Percentiles rank a stretch among this genome's conserved stretches.
These are phyloP conservation scores for Catostomus latipinnis DNA, from an alignment of 2,797 vertebrate genomes.

Conservation along the genomic window DNA sequence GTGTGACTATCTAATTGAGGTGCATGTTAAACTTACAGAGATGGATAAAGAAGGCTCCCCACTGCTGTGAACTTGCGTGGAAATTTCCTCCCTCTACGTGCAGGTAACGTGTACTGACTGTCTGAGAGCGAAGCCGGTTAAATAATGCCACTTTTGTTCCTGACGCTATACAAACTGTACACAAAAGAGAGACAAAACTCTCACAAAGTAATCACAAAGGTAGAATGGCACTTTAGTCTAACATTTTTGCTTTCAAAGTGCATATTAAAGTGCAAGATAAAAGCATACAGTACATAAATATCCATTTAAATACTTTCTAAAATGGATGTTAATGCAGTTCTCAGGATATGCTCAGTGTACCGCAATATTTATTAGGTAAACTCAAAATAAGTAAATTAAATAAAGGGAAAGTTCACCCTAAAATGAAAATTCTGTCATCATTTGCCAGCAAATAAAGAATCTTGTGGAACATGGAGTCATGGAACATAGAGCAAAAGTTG, in stretches of 20 bases:
- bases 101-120: slow-evolving; percentile 97
- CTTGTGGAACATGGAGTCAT: too few species aligned
- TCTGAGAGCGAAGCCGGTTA: slow-evolving; percentile 97
- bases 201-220: slow-evolving; percentile 11
- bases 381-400: too few species aligned
- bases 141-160: slow-evolving; percentile 99
- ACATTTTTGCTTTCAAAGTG: neutral
- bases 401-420: too few species aligned
- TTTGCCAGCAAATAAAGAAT: too few species aligned
- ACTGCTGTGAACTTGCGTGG: slow-evolving; percentile 98
- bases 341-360: too few species aligned
- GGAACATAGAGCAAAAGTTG: too few species aligned
- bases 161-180: slow-evolving; percentile 95
- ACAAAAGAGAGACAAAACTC: slow-evolving; percentile 11
- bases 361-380: too few species aligned
- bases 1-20: neutral
- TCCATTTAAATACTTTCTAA: too few species aligned
- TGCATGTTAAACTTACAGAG: slow-evolving; percentile 83
- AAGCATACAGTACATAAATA: too few species aligned
- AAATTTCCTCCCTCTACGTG: slow-evolving; percentile 99
- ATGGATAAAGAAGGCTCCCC: slow-evolving; percentile 99
- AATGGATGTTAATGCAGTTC: too few species aligned
- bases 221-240: neutral
- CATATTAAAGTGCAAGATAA: neutral
- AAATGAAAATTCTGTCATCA: too few species aligned